phyloP scores from a whole-genome alignment of 2,888 invertebrate genomes.

The Amorpha juglandis region DNA sequence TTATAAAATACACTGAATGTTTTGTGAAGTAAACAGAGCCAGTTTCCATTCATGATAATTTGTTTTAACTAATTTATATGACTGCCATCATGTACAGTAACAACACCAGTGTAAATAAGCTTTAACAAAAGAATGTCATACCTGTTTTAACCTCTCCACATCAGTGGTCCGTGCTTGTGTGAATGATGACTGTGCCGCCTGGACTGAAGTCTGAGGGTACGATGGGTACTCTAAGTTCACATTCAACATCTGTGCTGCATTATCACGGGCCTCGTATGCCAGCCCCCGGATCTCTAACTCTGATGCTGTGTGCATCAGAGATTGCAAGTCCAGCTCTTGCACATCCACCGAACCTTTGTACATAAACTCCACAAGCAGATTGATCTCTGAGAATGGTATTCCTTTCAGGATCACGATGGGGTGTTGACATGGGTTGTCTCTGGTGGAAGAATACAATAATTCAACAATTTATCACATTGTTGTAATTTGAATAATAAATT shows the following conservation, averaged over 20 bases:
- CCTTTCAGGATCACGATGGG: slow-evolving; percentile 89
- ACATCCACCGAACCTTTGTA: slow-evolving; percentile 89
- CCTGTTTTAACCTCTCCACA: slow-evolving; percentile 79
- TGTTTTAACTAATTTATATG: too few relatives aligned
- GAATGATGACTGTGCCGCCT: slow-evolving; percentile 52
- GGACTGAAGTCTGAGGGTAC: slow-evolving; percentile 63
- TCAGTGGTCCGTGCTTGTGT: slow-evolving; percentile 69
- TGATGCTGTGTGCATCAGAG: slow-evolving; percentile 87
- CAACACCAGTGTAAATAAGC: neutral
- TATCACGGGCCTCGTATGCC: slow-evolving; percentile 84
- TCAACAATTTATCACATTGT: slow-evolving; percentile 29
- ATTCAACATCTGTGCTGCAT: slow-evolving; percentile 81
- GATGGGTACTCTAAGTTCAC: slow-evolving; percentile 81
- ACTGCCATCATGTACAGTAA: too few relatives aligned
- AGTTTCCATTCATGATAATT: too few relatives aligned
- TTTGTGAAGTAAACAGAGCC: too few relatives aligned
- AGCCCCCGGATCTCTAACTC: slow-evolving; percentile 88
- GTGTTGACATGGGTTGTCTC: slow-evolving; percentile 89
- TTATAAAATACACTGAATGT: too few relatives aligned
- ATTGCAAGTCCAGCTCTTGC: slow-evolving; percentile 85
- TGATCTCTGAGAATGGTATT: slow-evolving; percentile 87
- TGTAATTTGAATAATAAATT: slow-evolving; percentile 42
- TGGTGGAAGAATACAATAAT: slow-evolving; percentile 48
- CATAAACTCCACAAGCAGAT: slow-evolving; percentile 88
- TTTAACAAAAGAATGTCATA: slow-evolving; percentile 43